Evolutionary conservation across 1,140 invertebrate species (phyloP).

Genomic region (Whitmania pigra): DNA sequence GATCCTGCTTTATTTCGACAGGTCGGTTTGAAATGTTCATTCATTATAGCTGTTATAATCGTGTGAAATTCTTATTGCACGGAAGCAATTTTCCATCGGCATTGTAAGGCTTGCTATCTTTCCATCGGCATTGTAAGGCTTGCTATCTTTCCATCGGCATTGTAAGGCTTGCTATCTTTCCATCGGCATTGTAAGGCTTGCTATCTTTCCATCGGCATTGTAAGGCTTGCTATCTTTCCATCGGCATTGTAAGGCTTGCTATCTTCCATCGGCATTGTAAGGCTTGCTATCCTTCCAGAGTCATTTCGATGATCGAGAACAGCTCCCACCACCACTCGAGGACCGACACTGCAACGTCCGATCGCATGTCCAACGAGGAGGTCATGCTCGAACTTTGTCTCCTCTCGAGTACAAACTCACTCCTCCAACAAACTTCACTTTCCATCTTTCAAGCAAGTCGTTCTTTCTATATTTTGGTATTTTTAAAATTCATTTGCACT

Average conservation of each 20-base stretch:
- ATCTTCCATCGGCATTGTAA: too few species aligned
- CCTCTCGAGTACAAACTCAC: conserved; percentile 53
- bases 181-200: too few species aligned
- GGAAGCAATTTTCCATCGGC: background rate
- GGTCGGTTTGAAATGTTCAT: conserved; percentile 25
- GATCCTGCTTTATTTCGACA: conserved; percentile 69
- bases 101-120: conserved; percentile 22
- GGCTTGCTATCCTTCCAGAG: conserved; percentile 32
- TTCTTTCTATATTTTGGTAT: background rate
- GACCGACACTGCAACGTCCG: conserved; percentile 27
- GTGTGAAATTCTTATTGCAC: background rate
- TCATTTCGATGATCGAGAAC: conserved; percentile 37
- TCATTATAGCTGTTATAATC: background rate
- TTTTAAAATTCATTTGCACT: background rate
- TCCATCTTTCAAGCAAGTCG: conserved; percentile 42
- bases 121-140: too few species aligned
- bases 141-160: too few species aligned
- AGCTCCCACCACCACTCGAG: conserved; percentile 32
- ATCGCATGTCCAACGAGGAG: conserved; percentile 53
- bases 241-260: too few species aligned
- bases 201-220: too few species aligned
- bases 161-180: too few species aligned
- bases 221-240: too few species aligned
- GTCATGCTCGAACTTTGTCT: conserved; percentile 56
- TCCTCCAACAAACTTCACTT: conserved; percentile 54